phyloP scores from a whole-genome alignment of 2,113 vertebrate genomes.

The Phrynosoma blainvillii region DNA sequence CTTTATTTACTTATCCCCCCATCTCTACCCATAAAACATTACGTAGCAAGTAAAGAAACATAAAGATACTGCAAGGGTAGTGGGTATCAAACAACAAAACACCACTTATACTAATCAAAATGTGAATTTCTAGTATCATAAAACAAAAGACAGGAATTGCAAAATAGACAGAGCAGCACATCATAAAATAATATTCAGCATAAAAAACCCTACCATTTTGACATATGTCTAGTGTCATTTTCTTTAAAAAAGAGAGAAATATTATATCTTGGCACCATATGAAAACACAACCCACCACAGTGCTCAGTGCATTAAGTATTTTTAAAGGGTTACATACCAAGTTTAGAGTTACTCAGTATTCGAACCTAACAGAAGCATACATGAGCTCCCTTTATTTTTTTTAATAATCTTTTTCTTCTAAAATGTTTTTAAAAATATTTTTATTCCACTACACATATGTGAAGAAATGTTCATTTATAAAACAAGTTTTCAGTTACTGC shows the following conservation, averaged over 20 bases:
- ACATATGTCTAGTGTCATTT: conserved; percentile 1
- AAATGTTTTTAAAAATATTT: conserved; percentile 42
- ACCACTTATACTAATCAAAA: conserved; percentile 15
- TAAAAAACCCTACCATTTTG: conserved; percentile 29
- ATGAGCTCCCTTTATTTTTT: conserved; percentile 9
- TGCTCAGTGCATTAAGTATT: conserved; percentile 28
- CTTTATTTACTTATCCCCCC: not conserved
- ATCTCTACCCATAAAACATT: not conserved
- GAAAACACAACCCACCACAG: conserved; percentile 21
- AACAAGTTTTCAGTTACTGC: not conserved
- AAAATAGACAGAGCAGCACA: not conserved
- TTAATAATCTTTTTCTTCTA: conserved; percentile 31
- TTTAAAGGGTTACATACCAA: conserved; percentile 1
- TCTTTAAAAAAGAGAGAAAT: not conserved
- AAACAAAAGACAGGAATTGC: not conserved
- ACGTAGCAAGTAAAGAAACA: not conserved
- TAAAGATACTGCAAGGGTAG: not conserved
- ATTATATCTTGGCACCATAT: not conserved
- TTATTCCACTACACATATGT: not conserved
- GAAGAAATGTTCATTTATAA: conserved; percentile 2
- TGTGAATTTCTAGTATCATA: not conserved
- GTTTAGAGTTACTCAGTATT: conserved; percentile 7
- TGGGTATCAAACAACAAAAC: not conserved
- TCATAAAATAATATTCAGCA: not conserved
- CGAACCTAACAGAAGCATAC: not conserved